phyloP scores from a whole-genome alignment of 1,140 invertebrate genomes.

The Cryptotermes secundus region DNA sequence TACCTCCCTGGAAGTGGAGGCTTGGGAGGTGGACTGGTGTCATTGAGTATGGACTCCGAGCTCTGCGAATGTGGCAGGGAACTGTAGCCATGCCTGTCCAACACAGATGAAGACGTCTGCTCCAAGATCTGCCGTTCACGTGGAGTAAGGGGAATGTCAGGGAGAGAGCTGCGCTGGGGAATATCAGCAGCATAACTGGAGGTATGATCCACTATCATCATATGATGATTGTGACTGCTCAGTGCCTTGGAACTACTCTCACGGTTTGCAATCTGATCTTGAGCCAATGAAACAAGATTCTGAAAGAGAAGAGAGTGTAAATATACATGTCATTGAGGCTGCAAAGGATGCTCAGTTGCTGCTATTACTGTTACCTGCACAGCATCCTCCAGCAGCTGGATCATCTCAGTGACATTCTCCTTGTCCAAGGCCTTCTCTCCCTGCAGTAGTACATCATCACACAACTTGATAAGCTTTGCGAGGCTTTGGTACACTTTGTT shows the following conservation, averaged over 20 bases:
- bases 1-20: conserved; percentile 77
- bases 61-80: conserved; percentile 69
- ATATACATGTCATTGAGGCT: neutral
- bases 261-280: conserved; percentile 40
- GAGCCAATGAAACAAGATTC: conserved; percentile 34
- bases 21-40: conserved; percentile 74
- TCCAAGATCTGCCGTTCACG: conserved; percentile 69
- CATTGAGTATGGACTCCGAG: conserved; percentile 67
- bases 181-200: conserved; percentile 27
- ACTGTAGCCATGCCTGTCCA: conserved; percentile 46
- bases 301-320: conserved; percentile 10
- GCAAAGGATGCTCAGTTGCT: too few relatives aligned
- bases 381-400: conserved; percentile 74
- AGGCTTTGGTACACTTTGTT: conserved; percentile 84
- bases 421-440: conserved; percentile 65
- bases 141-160: conserved; percentile 81
- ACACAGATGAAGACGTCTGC: conserved; percentile 49
- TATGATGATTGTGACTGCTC: conserved; percentile 3
- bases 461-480: conserved; percentile 82
- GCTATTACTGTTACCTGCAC: conserved; percentile 60
- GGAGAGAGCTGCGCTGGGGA: conserved; percentile 64
- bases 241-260: conserved; percentile 40
- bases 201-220: conserved; percentile 24
- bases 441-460: conserved; percentile 82
- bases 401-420: conserved; percentile 75